Evolutionary conservation across 2,888 invertebrate genomes (phyloP).

Genomic region (Cataglyphis rosenhaueri): DNA sequence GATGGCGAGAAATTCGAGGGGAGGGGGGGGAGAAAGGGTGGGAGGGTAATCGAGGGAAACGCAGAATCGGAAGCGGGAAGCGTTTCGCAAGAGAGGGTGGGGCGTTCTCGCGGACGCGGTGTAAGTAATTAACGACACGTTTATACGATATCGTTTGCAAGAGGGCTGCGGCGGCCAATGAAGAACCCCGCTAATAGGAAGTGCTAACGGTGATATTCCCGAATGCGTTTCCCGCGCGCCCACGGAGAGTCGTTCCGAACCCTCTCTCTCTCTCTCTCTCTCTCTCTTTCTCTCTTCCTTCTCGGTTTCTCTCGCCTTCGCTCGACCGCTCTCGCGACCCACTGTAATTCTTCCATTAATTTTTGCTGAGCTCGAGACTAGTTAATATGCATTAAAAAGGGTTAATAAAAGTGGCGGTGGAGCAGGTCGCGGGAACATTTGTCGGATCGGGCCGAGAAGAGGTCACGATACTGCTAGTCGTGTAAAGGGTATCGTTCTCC

Average conservation of each 20-base stretch:
- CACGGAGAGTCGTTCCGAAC: conserved; percentile 62
- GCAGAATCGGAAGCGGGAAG: conserved; percentile 55
- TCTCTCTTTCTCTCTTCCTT: conserved; percentile 9
- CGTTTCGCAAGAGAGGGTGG: conserved; percentile 69
- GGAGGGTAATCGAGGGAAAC: conserved; percentile 47
- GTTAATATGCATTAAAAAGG: conserved; percentile 84
- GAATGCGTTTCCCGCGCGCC: conserved; percentile 74
- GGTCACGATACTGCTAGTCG: conserved; percentile 26
- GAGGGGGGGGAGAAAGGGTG: conserved; percentile 52
- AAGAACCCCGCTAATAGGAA: conserved; percentile 83
- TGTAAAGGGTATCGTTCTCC: conserved; percentile 23
- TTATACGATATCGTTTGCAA: conserved; percentile 83
- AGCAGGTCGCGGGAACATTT: conserved; percentile 72
- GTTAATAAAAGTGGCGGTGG: conserved; percentile 81
- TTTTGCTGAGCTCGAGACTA: conserved; percentile 83
- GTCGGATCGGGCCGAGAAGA: conserved; percentile 14
- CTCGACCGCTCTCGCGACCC: conserved; percentile 57
- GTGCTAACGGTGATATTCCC: conserved; percentile 82
- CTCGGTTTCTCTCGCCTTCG: conserved; percentile 45
- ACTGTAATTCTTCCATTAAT: conserved; percentile 83
- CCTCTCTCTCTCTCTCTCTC: conserved; percentile 26
- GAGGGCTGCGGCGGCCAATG: conserved; percentile 75
- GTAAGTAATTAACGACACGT: conserved; percentile 85
- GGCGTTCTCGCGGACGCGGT: conserved; percentile 80
- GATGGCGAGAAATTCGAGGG: conserved; percentile 59